Evolutionary conservation across 35 echinoderm and acorn worm genomes (phyloP).

Genomic region (Chiridota heheva): DNA sequence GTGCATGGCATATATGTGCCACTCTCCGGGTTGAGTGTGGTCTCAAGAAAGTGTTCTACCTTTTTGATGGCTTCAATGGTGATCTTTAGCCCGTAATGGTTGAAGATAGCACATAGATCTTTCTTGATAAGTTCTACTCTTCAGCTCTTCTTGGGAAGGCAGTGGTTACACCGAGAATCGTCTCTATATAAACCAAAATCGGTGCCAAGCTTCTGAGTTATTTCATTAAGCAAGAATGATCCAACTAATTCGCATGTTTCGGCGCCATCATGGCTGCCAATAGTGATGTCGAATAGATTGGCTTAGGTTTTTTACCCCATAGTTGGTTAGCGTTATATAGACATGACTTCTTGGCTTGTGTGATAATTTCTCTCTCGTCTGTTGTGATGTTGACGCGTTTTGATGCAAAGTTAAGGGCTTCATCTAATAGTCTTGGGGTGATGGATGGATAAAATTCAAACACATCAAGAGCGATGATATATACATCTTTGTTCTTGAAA

Average conservation of each 20-base stretch:
- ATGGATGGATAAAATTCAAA: too few species aligned
- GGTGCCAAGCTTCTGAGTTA: neutral
- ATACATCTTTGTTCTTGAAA: neutral
- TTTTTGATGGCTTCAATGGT: slow-evolving; percentile 9
- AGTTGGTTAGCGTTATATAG: too few species aligned
- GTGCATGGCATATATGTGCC: too few species aligned
- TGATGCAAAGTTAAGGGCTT: slow-evolving; percentile 15
- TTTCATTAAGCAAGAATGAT: neutral
- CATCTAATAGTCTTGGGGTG: slow-evolving; percentile 1
- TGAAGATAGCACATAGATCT: neutral
- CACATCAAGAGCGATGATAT: slow-evolving; percentile 4
- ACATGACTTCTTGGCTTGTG: neutral
- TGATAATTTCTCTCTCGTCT: too few species aligned
- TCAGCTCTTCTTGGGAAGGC: neutral
- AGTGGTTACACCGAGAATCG: neutral
- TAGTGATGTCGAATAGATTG: slow-evolving; percentile 14
- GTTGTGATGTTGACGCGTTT: neutral
- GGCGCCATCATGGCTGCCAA: too few species aligned
- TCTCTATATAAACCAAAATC: too few species aligned
- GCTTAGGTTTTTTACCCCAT: neutral
- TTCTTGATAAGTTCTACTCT: neutral
- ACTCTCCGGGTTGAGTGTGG: too few species aligned
- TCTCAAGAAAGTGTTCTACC: neutral
- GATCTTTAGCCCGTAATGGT: too few species aligned
- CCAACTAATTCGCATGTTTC: too few species aligned